Percentiles rank a stretch among this genome's conserved stretches.
These are phyloP conservation scores for Drosophila bocqueti DNA, from an alignment of 1,140 invertebrate species.

Conservation along the genomic window DNA sequence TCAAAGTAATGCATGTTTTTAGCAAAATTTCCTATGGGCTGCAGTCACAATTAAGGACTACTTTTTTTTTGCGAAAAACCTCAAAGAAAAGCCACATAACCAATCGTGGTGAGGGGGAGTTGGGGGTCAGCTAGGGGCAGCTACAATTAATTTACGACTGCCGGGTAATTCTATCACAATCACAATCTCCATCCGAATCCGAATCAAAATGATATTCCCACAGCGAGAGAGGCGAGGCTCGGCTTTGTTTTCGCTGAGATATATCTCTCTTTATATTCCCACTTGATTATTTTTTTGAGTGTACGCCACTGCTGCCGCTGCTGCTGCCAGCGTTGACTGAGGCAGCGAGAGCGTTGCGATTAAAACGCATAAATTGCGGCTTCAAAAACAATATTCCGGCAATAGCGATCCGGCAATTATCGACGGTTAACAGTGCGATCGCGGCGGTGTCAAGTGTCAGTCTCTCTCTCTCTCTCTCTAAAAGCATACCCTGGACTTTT, in stretches of 20 bases:
- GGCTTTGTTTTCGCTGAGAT: not conserved
- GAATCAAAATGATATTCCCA: conserved; percentile 29
- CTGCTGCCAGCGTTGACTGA: conserved; percentile 14
- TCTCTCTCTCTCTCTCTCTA: not conserved
- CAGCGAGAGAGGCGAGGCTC: not conserved
- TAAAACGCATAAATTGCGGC: conserved; percentile 64
- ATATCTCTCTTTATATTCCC: not conserved
- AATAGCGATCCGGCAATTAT: conserved; percentile 62
- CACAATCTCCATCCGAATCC: conserved; percentile 10
- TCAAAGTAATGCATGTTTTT: too few relatives aligned
- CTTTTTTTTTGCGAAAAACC: not conserved
- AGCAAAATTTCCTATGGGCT: too few relatives aligned
- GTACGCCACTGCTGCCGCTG: conserved; percentile 7
- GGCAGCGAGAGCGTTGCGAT: conserved; percentile 45
- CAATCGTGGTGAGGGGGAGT: not conserved
- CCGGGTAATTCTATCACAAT: conserved; percentile 42
- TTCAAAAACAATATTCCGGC: conserved; percentile 66
- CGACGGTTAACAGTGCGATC: conserved; percentile 53
- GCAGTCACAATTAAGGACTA: not conserved
- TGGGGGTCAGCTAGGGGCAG: conserved; percentile 2
- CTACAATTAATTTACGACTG: conserved; percentile 45
- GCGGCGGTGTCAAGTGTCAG: conserved; percentile 25
- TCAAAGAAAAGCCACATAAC: conserved; percentile 9
- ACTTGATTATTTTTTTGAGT: conserved; percentile 15
- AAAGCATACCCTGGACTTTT: not conserved